Evolutionary conservation across 2,113 vertebrate genomes (phyloP), one percentile per base, ranked within the genome.

Genomic region (Corythornis madagascariensis): DNA sequence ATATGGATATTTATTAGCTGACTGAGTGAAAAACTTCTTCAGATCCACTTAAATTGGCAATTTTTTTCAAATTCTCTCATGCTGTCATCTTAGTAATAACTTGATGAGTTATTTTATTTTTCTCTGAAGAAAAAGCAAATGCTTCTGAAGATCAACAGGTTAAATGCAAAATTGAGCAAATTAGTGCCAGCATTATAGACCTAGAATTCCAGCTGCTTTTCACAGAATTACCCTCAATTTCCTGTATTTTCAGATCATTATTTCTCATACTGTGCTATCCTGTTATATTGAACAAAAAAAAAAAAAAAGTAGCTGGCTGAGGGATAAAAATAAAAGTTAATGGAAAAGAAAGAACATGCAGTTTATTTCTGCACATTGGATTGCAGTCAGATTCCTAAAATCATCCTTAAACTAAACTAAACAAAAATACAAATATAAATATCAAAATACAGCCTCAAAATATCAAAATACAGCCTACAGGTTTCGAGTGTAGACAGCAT

Each of bases 171-270:
- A 86, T 72, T 0, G 4, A 81, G 77, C 53, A 74, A 81, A 78
- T 92, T 81, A 83, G 22, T 33, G 28, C 7, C 35, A 71, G 26
- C 43, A 22, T 83, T 78, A 78, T 9, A 67, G 28, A 53, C 33
- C 47, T 64, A 65, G 65, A 90, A 81, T 83, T 90, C 76, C 15
- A 31, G 28, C 64, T 83, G 76, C 69, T 92, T 91, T 86, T 59
- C 76, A 83, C 52, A 81, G 90, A 93, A 91, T 91, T 86, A 18
- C 65, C 18, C 26, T 86, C 48, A 48, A 29, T 90, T 91, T 91
- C 74, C 64, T 93, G 40, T 47, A n/a, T 80, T 90, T 86, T 77
- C 65, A 64, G 61, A 64, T 61, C 31, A 55, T 86, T 88, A 64
- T 86, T 93, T 90, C 71, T 90, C 72, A 61, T 17, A 29, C 7